Conservation (phyloP, 1,140 invertebrate species). For the Heliconius melpomene region DNA sequence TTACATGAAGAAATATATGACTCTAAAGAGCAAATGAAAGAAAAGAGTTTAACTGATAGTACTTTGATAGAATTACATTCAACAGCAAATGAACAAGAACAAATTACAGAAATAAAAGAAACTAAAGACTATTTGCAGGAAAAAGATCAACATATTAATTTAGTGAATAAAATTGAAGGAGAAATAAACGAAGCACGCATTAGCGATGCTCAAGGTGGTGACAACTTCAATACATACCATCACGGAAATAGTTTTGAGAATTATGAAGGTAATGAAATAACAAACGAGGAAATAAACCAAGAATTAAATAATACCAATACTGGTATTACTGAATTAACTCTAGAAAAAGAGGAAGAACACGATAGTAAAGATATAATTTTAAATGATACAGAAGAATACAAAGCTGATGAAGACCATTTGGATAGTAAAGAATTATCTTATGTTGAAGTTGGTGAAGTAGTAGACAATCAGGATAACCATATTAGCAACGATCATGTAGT, state of each 20-base stretch:
- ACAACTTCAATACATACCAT: background rate
- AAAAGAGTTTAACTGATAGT: background rate
- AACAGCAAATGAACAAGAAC: background rate
- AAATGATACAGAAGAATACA: background rate
- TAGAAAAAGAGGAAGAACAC: background rate
- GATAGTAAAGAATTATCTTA: background rate
- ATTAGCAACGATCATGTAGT: background rate
- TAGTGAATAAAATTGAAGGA: background rate
- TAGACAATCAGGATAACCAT: background rate
- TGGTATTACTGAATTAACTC: background rate
- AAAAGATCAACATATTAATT: background rate
- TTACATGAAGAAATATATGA: background rate
- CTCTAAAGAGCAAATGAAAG: background rate
- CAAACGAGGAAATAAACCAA: background rate
- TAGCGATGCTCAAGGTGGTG: background rate
- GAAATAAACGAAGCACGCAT: background rate
- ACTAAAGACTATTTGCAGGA: slow-evolving; percentile 6
- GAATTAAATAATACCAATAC: background rate
- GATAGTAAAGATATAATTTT: background rate
- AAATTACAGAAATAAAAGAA: background rate
- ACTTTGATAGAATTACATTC: background rate
- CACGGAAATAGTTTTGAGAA: background rate
- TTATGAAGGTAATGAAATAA: slow-evolving; percentile 1
- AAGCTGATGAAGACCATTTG: background rate
- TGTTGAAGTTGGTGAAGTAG: background rate